Evolutionary conservation across 2,888 invertebrate species (phyloP).

Genomic region (Lapara coniferarum): DNA sequence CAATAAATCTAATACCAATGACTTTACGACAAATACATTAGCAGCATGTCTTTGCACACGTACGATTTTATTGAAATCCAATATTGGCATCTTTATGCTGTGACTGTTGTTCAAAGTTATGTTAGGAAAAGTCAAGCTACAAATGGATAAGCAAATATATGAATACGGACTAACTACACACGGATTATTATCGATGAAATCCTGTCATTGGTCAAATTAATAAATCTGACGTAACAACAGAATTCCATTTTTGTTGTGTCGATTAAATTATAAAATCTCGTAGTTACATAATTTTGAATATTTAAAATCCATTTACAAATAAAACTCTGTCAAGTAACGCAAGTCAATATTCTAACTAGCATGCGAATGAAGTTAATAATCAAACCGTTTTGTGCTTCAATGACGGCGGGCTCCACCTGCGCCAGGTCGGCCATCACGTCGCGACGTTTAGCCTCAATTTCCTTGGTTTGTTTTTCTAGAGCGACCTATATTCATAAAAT

Average conservation of each 20-base stretch:
- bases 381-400: constrained; percentile 98
- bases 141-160: constrained; percentile 9
- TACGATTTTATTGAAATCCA: constrained; percentile 3
- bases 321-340: not conserved
- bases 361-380: constrained; percentile 52
- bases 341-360: constrained; percentile 25
- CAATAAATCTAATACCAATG: not conserved
- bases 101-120: constrained; percentile 32
- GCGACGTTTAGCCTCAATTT: constrained; percentile 96
- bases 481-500: constrained; percentile 69
- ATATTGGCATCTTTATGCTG: constrained; percentile 37
- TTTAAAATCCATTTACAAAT: not conserved
- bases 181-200: constrained; percentile 14
- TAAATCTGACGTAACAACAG: not conserved
- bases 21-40: constrained; percentile 1
- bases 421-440: constrained; percentile 98
- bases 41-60: constrained; percentile 18
- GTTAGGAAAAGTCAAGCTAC: constrained; percentile 18
- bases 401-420: constrained; percentile 99
- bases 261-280: constrained; percentile 2
- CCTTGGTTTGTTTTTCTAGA: constrained; percentile 94
- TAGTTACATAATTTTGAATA: constrained; percentile 7
- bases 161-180: constrained; percentile 22
- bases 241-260: not conserved
- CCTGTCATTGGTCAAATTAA: not conserved